Base-by-base conservation (phyloP, 2,888 invertebrate genomes). In the Danaus chrysippus region DNA sequence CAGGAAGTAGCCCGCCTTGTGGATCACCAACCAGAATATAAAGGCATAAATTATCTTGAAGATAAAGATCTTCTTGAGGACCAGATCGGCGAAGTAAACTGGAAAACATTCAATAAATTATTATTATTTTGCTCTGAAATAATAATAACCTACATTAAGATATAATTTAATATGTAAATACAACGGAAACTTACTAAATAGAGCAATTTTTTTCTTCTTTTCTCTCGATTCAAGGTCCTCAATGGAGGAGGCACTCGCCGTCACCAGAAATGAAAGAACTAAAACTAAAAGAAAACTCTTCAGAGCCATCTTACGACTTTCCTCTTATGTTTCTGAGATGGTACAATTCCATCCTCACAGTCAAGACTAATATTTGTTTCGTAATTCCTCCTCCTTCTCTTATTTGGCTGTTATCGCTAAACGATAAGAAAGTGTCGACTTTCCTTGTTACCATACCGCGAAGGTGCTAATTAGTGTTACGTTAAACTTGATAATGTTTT, bases 1-100 rank as follows among this genome's bases (percentile, higher is more conserved):
- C 43, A 91, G 77, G 77, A 91, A 85, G 76, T 89, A 91, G 54
- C 90, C 89, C 0, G 90, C 90, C 64, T 91, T 90, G 76, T 90
- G 89, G 1, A 90, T 75, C 0, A 91, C 76, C 19, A 86, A 65
- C 84, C 85, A 88, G 71, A 91, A 84, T 0, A 86, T 79, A 64
- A 90, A 83, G 0, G 90, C 90, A 72, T 88, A 91, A 3, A 87
- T 71, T 67, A 91, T 67, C 71, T 90, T 91, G 6, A 91, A 75
- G 3, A 91, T 70, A 73, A 91, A 91, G 19, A 91, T 73, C 71
- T 91, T 91, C 79, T 90, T 91, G 3, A 90, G 68, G 5, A 89
- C 72, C 10, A 91, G 66, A 58, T 90, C 90, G 0, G 86, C 85
- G 73, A 90, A 77, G 76, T 79, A 89, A 13, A 90, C 90, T 91